Percentiles rank a stretch among this genome's conserved stretches.
Evolutionary conservation across 92 coral and sea anemone genomes (phyloP).

Genomic region (Palythoa heliodiscus): DNA sequence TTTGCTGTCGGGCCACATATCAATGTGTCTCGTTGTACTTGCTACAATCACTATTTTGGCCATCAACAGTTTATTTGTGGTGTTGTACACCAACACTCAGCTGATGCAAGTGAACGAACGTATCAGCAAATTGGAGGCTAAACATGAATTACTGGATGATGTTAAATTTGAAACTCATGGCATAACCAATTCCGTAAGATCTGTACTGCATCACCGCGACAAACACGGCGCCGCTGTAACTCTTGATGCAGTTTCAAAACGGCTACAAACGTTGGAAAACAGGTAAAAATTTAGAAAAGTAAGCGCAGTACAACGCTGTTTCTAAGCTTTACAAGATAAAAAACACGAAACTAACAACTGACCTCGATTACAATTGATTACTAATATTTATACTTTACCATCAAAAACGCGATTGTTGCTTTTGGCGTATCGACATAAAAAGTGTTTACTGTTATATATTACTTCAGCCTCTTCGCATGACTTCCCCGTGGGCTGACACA

Average conservation of each 20-base stretch:
- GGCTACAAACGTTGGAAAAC: not conserved
- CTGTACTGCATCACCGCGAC: not conserved
- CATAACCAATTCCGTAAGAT: not conserved
- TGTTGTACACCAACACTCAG: not conserved
- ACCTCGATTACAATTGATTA: too few relatives aligned
- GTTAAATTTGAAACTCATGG: too few relatives aligned
- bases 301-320: too few relatives aligned
- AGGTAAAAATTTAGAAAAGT: not conserved
- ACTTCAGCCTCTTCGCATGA: too few relatives aligned
- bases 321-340: too few relatives aligned
- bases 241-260: conserved; percentile 4
- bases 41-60: not conserved
- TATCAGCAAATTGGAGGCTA: not conserved
- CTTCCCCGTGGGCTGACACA: too few relatives aligned
- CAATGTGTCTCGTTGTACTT: not conserved
- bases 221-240: not conserved
- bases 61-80: not conserved
- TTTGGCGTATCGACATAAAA: too few relatives aligned
- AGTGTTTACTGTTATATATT: too few relatives aligned
- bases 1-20: not conserved
- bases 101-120: not conserved
- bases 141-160: not conserved
- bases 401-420: too few relatives aligned
- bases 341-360: too few relatives aligned
- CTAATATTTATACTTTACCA: too few relatives aligned